phyloP scores from a whole-genome alignment of 2,888 invertebrate species.

The Lithophane semibrunnea region DNA sequence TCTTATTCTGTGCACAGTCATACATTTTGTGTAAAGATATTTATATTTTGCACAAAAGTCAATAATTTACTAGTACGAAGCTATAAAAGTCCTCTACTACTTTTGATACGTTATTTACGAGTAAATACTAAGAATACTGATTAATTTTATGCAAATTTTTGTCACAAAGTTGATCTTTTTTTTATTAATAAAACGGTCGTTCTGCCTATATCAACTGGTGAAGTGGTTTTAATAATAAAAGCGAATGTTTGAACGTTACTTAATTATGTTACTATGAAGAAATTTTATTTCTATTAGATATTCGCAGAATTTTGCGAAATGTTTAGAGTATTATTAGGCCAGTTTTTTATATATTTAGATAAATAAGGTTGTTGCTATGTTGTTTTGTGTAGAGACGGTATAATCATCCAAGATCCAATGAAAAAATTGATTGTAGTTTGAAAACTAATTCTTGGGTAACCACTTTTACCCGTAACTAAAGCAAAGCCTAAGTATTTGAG shows the following conservation, averaged over 20 bases:
- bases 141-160: constrained; percentile 53
- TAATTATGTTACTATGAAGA: constrained; percentile 25
- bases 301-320: constrained; percentile 34
- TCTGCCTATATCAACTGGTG: constrained; percentile 10
- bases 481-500: not conserved
- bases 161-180: constrained; percentile 25
- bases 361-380: not conserved
- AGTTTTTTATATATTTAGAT: not conserved
- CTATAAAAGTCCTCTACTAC: constrained; percentile 36
- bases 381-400: not conserved
- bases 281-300: not conserved
- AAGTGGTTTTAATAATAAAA: constrained; percentile 13
- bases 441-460: not conserved
- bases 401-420: not conserved
- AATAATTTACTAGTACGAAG: constrained; percentile 38
- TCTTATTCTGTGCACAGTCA: not conserved
- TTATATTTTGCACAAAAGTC: constrained; percentile 6
- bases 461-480: not conserved
- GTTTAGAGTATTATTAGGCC: not conserved
- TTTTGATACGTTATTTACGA: constrained; percentile 32
- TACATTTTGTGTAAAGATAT: not conserved
- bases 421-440: not conserved
- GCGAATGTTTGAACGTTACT: constrained; percentile 27
- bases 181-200: constrained; percentile 36
- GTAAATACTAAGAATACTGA: constrained; percentile 35